Percentiles rank a stretch among this genome's conserved stretches.
Evolutionary conservation across 2,113 vertebrate species (phyloP).

Genomic region (Herpetotheres cachinnans): DNA sequence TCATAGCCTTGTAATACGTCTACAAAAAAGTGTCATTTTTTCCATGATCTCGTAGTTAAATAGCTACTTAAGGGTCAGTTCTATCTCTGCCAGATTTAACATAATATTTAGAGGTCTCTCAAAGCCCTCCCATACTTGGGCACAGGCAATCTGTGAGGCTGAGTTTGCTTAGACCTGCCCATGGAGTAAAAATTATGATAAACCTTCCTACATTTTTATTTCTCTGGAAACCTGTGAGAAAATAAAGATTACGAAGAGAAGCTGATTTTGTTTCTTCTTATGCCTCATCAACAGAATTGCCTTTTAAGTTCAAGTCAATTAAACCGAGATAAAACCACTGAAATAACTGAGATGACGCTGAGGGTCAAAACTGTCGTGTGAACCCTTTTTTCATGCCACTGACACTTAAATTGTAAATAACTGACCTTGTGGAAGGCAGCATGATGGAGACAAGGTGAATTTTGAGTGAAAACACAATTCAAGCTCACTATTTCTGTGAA

Average conservation of each 20-base stretch:
- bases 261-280: neutral
- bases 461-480: neutral
- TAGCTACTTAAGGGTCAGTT: neutral
- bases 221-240: neutral
- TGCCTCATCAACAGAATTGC: neutral
- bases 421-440: neutral
- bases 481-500: neutral
- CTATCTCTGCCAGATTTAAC: neutral
- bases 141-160: neutral
- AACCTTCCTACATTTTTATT: neutral
- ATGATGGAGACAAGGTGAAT: neutral
- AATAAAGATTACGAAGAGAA: neutral
- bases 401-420: neutral
- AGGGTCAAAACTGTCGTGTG: neutral
- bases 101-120: neutral
- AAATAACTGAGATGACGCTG: neutral
- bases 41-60: neutral
- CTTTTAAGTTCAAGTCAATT: neutral
- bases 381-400: neutral
- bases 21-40: neutral
- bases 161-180: neutral
- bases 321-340: neutral
- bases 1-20: neutral
- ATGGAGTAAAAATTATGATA: neutral
- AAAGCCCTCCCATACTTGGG: neutral